Evolutionary conservation across 2,113 vertebrate species (phyloP).

Genomic region (Gyps fulvus): DNA sequence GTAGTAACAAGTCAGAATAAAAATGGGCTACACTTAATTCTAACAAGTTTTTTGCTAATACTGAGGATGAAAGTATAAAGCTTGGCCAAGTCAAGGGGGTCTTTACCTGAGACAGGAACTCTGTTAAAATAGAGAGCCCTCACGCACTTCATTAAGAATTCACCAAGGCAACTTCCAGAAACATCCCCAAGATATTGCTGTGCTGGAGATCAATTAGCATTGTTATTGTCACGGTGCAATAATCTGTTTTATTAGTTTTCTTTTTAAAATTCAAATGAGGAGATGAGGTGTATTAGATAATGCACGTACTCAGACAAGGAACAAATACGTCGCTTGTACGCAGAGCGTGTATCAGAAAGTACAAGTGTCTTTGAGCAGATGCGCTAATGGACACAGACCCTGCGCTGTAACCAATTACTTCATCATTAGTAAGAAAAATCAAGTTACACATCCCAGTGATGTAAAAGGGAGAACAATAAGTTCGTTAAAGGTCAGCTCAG

Average conservation of each 20-base stretch:
- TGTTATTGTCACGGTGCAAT: neutral
- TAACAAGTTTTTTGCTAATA: neutral
- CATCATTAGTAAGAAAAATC: neutral
- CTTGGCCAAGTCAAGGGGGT: neutral
- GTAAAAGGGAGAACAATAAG: neutral
- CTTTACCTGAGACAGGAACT: neutral
- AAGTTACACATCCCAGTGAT: neutral
- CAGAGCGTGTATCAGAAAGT: neutral
- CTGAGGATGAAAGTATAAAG: neutral
- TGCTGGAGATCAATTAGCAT: neutral
- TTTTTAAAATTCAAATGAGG: neutral
- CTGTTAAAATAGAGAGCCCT: neutral
- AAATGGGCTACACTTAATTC: neutral
- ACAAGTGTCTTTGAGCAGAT: neutral
- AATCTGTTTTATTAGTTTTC: neutral
- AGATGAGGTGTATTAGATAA: neutral
- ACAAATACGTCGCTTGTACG: fast-evolving
- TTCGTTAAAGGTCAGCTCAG: neutral
- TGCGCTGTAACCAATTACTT: neutral
- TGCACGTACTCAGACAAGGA: neutral
- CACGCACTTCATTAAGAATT: neutral
- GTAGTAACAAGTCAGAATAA: neutral
- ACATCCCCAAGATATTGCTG: neutral
- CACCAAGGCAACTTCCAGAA: neutral
- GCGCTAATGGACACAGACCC: neutral